Evolutionary conservation across 1,140 invertebrate species (phyloP).

Genomic region (Micrasema minimum): DNA sequence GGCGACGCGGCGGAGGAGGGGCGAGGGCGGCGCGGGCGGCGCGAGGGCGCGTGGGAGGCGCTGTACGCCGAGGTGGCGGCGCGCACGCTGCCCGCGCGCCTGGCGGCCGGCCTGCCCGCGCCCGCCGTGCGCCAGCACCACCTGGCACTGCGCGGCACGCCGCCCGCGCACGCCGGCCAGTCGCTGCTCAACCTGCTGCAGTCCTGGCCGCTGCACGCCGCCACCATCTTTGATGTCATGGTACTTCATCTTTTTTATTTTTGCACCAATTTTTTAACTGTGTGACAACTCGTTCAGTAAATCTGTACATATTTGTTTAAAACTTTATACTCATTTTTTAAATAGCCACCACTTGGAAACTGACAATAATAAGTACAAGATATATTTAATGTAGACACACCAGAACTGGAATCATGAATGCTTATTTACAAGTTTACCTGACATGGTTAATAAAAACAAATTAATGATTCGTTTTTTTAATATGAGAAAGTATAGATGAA

Average conservation of each 20-base stretch:
- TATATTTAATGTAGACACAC: no score
- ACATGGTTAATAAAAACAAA: no score
- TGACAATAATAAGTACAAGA: no score
- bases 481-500: no score
- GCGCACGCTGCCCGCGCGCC: conserved; percentile 81
- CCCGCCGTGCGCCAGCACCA: conserved; percentile 88
- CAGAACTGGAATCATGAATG: no score
- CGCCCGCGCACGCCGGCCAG: conserved; percentile 86
- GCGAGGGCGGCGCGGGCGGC: conserved; percentile 54
- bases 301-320: no score
- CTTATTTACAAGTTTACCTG: no score
- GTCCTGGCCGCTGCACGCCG: conserved; percentile 91
- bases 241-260: conserved; percentile 66
- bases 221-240: conserved; percentile 95
- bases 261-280: no score
- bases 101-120: conserved; percentile 71
- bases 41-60: conserved; percentile 67
- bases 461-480: no score
- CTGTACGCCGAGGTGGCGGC: conserved; percentile 81
- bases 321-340: no score
- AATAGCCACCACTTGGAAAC: no score
- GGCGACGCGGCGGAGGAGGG: conserved; percentile 70
- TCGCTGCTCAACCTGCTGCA: conserved; percentile 94
- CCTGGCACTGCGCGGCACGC: conserved; percentile 87
- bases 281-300: no score